These are phyloP conservation scores for Hydrozoanthus gracilis DNA, from an alignment of 92 coral and sea anemone genomes.

Conservation along the genomic window DNA sequence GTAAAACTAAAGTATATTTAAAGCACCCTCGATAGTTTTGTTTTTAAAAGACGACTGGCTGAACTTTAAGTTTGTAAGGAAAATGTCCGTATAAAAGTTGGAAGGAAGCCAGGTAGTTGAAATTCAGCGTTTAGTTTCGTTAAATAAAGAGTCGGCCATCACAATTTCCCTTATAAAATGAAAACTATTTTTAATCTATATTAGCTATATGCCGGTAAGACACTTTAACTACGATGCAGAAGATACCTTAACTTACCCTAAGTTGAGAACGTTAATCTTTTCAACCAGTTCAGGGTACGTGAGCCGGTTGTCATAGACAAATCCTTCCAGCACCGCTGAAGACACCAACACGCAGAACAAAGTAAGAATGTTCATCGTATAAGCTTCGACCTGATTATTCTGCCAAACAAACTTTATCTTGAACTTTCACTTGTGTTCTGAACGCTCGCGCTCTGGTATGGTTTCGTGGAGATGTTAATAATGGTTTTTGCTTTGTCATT, in stretches of 20 bases:
- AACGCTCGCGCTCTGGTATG: background rate
- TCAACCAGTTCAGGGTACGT: slow-evolving; percentile 56
- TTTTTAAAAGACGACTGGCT: too few relatives aligned
- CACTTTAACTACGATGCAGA: too few relatives aligned
- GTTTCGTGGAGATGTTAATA: background rate
- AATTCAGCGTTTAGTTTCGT: background rate
- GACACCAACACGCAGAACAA: background rate
- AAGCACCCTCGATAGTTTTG: too few relatives aligned
- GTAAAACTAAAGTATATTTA: too few relatives aligned
- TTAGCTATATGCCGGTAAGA: background rate
- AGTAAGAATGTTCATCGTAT: background rate
- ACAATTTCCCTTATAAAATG: background rate
- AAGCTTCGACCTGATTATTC: background rate
- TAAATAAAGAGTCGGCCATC: too few relatives aligned
- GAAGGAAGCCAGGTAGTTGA: too few relatives aligned
- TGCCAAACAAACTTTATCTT: background rate
- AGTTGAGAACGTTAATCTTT: slow-evolving; percentile 66
- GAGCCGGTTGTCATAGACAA: slow-evolving; percentile 11
- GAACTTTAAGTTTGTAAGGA: too few relatives aligned
- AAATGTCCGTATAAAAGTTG: too few relatives aligned
- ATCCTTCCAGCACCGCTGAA: slow-evolving; percentile 2
- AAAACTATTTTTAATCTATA: background rate
- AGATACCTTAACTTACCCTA: slow-evolving; percentile 63
- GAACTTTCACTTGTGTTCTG: background rate
- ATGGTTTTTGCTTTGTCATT: background rate